Evolutionary conservation across 2,888 invertebrate genomes (phyloP).

Genomic region (Macrosoma leucophasiata): DNA sequence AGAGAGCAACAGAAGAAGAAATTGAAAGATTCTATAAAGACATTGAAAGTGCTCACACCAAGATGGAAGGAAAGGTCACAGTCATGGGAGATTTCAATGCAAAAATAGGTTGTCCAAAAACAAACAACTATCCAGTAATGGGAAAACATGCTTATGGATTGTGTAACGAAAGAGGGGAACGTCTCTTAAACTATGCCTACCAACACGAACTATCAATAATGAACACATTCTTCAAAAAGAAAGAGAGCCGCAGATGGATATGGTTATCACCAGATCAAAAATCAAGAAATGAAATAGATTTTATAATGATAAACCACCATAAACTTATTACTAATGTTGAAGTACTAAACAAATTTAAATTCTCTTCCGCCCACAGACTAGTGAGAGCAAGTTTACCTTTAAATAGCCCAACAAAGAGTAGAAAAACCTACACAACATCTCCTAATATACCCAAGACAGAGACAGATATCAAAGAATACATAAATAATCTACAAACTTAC

Average conservation of each 20-base stretch:
- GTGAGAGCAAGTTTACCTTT: slow-evolving; percentile 6
- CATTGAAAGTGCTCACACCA: not conserved
- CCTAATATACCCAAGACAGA: no score
- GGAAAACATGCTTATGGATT: slow-evolving; percentile 16
- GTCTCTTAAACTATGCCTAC: slow-evolving; percentile 16
- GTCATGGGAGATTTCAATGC: slow-evolving; percentile 8
- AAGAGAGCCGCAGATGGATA: slow-evolving; percentile 11
- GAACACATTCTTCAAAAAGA: slow-evolving; percentile 19
- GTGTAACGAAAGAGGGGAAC: slow-evolving; percentile 20
- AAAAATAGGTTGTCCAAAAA: slow-evolving; percentile 3
- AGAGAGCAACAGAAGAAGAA: slow-evolving; percentile 1
- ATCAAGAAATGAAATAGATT: slow-evolving; percentile 10
- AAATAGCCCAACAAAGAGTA: slow-evolving; percentile 3
- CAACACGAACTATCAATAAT: slow-evolving; percentile 21
- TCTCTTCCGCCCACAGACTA: slow-evolving; percentile 7
- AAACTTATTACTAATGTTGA: slow-evolving; percentile 10
- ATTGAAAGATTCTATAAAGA: slow-evolving; percentile 7
- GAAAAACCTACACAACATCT: not conserved
- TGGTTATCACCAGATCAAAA: slow-evolving; percentile 15
- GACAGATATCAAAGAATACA: no score
- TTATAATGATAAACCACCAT: slow-evolving; percentile 4
- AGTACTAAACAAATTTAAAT: slow-evolving; percentile 4
- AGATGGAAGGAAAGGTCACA: not conserved
- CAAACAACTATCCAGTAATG: not conserved
- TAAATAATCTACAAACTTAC: no score